Evolutionary conservation across 2,888 invertebrate genomes (phyloP).

Genomic region (Agonum fuliginosum): DNA sequence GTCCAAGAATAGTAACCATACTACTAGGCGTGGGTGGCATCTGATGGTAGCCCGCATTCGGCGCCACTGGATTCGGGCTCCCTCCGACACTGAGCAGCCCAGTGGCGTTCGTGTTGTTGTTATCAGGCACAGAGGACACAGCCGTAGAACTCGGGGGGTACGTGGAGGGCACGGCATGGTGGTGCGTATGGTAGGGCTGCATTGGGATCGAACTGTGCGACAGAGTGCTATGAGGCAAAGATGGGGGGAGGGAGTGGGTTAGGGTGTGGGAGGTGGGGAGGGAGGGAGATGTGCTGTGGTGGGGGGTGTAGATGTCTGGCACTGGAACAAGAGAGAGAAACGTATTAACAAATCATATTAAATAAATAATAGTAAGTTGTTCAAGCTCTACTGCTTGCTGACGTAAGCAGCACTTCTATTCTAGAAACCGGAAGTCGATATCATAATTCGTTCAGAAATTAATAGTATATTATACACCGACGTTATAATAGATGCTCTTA

Average conservation of each 20-base stretch:
- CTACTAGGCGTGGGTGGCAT: constrained; percentile 73
- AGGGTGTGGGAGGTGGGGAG: constrained; percentile 65
- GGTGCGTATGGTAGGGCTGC: constrained; percentile 72
- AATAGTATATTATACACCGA: no score
- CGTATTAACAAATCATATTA: no score
- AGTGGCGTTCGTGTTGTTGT: constrained; percentile 62
- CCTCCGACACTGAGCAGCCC: constrained; percentile 14
- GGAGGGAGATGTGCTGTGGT: constrained; percentile 71
- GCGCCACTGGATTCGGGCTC: constrained; percentile 14
- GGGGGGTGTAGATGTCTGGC: constrained; percentile 71
- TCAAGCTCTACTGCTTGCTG: no score
- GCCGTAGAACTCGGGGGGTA: constrained; percentile 55
- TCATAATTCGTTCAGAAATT: no score
- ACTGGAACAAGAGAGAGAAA: constrained; percentile 62
- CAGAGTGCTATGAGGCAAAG: constrained; percentile 67
- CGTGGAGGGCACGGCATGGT: constrained; percentile 68
- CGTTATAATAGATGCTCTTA: no score
- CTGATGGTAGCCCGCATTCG: constrained; percentile 65
- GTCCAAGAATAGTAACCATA: constrained; percentile 73
- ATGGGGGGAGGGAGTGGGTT: no score
- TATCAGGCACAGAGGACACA: constrained; percentile 62
- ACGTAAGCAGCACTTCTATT: no score
- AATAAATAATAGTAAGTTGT: neutral
- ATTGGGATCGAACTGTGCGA: no score
- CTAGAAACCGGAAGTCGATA: no score